Evolutionary conservation across 2,888 invertebrate species (phyloP).

Genomic region (Cheilosia vernalis): DNA sequence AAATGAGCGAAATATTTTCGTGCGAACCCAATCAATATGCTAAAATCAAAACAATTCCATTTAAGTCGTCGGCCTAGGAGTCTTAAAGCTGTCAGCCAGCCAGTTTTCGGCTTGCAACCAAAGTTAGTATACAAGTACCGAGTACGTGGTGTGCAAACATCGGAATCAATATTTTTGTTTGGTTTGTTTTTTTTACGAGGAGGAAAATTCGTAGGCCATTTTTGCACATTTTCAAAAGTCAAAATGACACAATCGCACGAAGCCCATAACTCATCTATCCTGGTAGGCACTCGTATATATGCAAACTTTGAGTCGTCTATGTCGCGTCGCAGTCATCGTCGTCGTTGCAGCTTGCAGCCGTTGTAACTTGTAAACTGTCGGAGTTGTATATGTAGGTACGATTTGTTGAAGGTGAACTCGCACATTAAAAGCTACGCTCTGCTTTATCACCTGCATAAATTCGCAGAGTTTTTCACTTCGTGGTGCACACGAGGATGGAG

Average conservation of each 20-base stretch:
- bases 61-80: conserved; percentile 58
- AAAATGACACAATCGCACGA: conserved; percentile 71
- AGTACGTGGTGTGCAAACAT: conserved; percentile 7
- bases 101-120: conserved; percentile 35
- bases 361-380: conserved; percentile 4
- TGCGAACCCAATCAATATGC: conserved; percentile 67
- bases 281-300: conserved; percentile 15
- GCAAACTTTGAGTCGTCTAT: conserved; percentile 42
- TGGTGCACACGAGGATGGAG: conserved; percentile 23
- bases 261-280: conserved; percentile 65
- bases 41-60: conserved; percentile 68
- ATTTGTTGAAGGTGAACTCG: conserved; percentile 59
- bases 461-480: not conserved
- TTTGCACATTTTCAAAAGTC: conserved; percentile 22
- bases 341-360: not conserved
- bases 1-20: conserved; percentile 63
- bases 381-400: conserved; percentile 2
- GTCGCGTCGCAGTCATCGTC: conserved; percentile 6
- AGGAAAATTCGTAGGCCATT: conserved; percentile 40
- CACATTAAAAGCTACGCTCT: conserved; percentile 54
- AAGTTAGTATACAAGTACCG: not conserved
- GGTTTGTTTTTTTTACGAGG: not conserved
- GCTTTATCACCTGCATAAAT: conserved; percentile 59
- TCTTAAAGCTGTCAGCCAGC: conserved; percentile 18
- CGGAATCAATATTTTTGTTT: conserved; percentile 7